phyloP scores from a whole-genome alignment of 2,797 vertebrate species.

The Mormyrops boulengeri region DNA sequence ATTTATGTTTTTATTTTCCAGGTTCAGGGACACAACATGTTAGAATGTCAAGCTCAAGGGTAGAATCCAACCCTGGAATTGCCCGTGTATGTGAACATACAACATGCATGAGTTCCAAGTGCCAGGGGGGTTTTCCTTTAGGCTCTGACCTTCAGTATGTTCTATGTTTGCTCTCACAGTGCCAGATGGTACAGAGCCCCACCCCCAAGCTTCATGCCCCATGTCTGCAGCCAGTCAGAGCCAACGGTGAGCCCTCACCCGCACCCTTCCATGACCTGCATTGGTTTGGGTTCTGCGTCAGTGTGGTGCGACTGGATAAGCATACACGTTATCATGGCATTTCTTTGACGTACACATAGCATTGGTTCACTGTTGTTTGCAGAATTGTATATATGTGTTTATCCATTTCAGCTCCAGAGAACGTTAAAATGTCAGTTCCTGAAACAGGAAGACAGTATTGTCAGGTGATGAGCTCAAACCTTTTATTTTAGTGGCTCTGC shows the following conservation, averaged over 20 bases:
- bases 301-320: background rate
- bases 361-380: background rate
- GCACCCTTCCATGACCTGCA: background rate
- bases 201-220: background rate
- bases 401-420: slow-evolving; percentile 27
- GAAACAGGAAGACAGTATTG: slow-evolving; percentile 10
- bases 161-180: background rate
- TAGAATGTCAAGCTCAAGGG: background rate
- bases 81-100: background rate
- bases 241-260: background rate
- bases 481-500: background rate
- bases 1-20: background rate
- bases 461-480: slow-evolving; percentile 34
- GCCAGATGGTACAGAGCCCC: background rate
- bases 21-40: background rate
- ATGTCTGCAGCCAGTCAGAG: slow-evolving; percentile 6
- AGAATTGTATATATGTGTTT: background rate
- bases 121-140: background rate
- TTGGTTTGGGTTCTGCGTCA: background rate
- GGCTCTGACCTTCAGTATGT: background rate
- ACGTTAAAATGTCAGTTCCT: background rate
- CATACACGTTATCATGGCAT: background rate
- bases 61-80: background rate
- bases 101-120: background rate
- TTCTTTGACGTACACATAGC: background rate